Base-by-base conservation (phyloP, 2,113 vertebrate species). In the Heterotis niloticus region DNA sequence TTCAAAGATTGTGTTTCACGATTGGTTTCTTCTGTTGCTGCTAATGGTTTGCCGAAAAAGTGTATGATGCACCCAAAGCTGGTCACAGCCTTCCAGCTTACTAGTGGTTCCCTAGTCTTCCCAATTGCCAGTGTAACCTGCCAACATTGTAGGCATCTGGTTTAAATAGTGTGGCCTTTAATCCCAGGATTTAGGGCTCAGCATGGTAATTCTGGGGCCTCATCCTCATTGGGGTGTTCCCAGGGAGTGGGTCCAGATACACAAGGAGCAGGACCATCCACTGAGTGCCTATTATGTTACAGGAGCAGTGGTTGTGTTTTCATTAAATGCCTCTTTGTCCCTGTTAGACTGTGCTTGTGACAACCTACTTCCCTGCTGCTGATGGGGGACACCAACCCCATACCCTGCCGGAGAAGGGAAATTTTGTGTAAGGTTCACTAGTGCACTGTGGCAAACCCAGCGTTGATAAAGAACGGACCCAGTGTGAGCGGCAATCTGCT, bases 371-470 rank as follows among this genome's bases (percentile, higher is more conserved):
- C n/a, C 24, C 72, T 23, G 20, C 13, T 75, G 10, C 34, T 78
- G 65, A 59, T 68, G 26, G 59, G 72, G 86, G 80, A 83, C 80
- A 76, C 78, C 67, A 76, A 84, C 64, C 71, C 79, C 29, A 5
- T 29, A 17, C 77, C 28, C 70, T 86, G 81, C 89, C 86, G 86
- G 83, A 72, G 52, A 87, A 89, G 86, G 92, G 89, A 91, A 91
- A 87, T 80, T 57, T 80, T 82, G 84, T 89, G 84, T 84, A 81
- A 85, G 88, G 86, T 88, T 88, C 86, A 82, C 82, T 84, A 73
- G 84, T 87, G 81, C 81, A 83, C 76, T 81, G 79, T 77, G n/a
- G 79, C 75, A 72, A 82, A 81, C 81, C 56, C 54, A 64, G 52
- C 73, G n/a, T n/a, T n/a, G n/a, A n/a, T n/a, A 44, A 44, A 44